These are phyloP conservation scores for Pseudolaguvia tuberculata DNA, from an alignment of 2,113 vertebrate genomes.

Conservation along the genomic window DNA sequence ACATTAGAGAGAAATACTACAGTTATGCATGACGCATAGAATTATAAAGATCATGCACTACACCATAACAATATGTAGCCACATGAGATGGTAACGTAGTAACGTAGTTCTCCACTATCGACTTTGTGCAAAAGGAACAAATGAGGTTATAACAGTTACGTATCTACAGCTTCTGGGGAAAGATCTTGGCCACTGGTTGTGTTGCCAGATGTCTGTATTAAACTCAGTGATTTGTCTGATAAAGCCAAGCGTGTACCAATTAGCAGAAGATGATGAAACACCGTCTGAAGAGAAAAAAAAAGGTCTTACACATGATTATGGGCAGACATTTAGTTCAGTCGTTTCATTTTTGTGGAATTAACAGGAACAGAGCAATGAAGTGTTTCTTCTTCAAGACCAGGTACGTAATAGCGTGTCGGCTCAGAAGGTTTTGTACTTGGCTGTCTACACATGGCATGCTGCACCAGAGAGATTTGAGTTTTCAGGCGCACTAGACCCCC, in stretches of 20 bases:
- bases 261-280: background rate
- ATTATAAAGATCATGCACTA: conserved; percentile 69
- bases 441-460: conserved; percentile 25
- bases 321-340: background rate
- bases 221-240: background rate
- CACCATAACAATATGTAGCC: conserved; percentile 64
- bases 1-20: conserved; percentile 49
- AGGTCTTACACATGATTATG: background rate
- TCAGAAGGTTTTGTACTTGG: conserved; percentile 31
- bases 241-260: background rate
- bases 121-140: conserved; percentile 81
- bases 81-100: conserved; percentile 71
- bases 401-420: background rate
- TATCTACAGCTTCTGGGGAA: conserved; percentile 70
- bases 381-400: conserved; percentile 1
- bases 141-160: conserved; percentile 85
- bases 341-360: background rate
- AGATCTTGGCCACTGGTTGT: conserved; percentile 60
- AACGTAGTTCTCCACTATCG: conserved; percentile 69
- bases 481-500: conserved; percentile 42
- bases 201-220: conserved; percentile 21
- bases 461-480: conserved; percentile 23
- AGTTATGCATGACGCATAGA: conserved; percentile 46
- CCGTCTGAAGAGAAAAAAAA: background rate
- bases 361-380: background rate